A percentile compares a stretch with the other conserved stretches of the same genome.
These are phyloP conservation scores for Oreocharis arfaki DNA, from an alignment of 2,113 vertebrate species.

Conservation along the genomic window DNA sequence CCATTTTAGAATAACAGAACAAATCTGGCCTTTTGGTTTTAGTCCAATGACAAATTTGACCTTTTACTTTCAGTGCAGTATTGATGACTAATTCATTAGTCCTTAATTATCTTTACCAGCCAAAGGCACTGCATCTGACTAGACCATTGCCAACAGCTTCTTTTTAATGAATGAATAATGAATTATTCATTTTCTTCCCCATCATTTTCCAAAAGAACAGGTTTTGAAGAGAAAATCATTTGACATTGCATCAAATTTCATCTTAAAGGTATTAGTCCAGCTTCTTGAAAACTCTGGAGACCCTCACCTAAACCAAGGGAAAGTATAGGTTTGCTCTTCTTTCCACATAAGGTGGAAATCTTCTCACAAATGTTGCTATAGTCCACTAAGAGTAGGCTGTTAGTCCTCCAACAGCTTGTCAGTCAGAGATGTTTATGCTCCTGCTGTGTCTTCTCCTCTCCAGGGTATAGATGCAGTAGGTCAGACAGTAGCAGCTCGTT, in stretches of 20 bases:
- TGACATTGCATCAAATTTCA: neutral
- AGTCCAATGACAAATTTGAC: neutral
- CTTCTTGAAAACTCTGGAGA: neutral
- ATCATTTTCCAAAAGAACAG: neutral
- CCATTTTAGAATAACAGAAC: neutral
- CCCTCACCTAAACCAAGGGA: neutral
- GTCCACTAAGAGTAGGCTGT: neutral
- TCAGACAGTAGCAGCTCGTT: neutral
- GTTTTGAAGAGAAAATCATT: neutral
- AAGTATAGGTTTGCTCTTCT: neutral
- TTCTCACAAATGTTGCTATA: neutral
- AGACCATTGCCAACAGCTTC: slow-evolving; percentile 12
- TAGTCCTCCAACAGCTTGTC: neutral
- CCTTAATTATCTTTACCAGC: neutral
- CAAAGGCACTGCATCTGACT: slow-evolving; percentile 12
- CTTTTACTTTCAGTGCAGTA: neutral
- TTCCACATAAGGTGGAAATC: neutral
- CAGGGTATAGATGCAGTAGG: neutral
- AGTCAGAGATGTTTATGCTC: neutral
- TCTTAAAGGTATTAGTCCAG: neutral
- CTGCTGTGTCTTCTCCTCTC: neutral
- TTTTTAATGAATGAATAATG: slow-evolving; percentile 11
- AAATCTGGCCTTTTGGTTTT: neutral
- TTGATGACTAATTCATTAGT: slow-evolving; percentile 40
- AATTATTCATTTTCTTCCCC: neutral